A percentile compares a stretch with the other conserved stretches of the same genome.
These are phyloP conservation scores for Lepisosteus oculatus DNA, from an alignment of 2,113 vertebrate species.

Conservation along the genomic window DNA sequence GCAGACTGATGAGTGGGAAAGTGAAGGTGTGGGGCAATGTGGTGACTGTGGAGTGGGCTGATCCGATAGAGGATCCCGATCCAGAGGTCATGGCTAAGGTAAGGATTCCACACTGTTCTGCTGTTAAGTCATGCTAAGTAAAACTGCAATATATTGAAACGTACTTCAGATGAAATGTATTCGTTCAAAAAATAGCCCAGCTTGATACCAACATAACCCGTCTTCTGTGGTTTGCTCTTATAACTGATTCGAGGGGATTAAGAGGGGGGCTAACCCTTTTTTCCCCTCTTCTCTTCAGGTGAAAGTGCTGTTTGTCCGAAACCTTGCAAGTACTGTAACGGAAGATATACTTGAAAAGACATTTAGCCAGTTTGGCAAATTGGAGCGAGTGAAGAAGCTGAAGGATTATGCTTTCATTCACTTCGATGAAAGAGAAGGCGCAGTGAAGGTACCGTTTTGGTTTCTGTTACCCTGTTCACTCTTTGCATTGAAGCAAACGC, in stretches of 20 bases:
- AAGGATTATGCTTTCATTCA: conserved; percentile 98
- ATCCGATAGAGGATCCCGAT: conserved; percentile 97
- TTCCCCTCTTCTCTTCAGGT: conserved; percentile 64
- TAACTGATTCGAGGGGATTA: background rate
- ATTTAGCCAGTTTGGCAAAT: conserved; percentile 89
- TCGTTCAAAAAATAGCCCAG: background rate
- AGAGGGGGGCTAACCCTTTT: background rate
- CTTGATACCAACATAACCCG: background rate
- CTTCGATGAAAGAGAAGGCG: conserved; percentile 91
- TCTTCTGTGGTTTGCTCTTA: too few species aligned
- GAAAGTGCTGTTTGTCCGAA: conserved; percentile 94
- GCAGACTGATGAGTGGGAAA: conserved; percentile 96
- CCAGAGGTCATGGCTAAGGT: conserved; percentile 99
- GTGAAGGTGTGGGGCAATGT: conserved; percentile 97
- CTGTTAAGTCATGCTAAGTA: too few species aligned
- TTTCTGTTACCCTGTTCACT: background rate
- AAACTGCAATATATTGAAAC: background rate
- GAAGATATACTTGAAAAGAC: conserved; percentile 94
- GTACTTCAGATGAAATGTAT: too few species aligned
- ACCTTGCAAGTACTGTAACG: conserved; percentile 91
- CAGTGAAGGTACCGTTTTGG: conserved; percentile 80
- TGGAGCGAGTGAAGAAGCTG: conserved; percentile 97
- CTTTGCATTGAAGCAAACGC: background rate
- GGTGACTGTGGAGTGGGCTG: conserved; percentile 98
- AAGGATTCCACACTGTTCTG: conserved; percentile 29